phyloP scores from a whole-genome alignment of 2,797 vertebrate species.

The Helarctos malayanus region DNA sequence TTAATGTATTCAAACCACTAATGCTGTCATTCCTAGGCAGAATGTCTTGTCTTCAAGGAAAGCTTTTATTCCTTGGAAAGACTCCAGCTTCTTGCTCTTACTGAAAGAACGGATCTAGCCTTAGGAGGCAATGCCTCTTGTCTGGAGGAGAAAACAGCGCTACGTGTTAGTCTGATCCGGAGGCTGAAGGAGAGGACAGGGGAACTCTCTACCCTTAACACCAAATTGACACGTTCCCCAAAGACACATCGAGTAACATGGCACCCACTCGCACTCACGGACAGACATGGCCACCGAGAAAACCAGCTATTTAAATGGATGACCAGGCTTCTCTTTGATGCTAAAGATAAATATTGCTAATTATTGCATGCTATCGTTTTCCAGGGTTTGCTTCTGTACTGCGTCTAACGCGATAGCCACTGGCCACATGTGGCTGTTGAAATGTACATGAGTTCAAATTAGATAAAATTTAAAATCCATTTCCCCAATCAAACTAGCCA shows the following conservation, averaged over 20 bases:
- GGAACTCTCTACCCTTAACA: not conserved
- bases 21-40: slow-evolving; percentile 53
- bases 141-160: slow-evolving; percentile 3
- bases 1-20: slow-evolving; percentile 68
- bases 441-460: slow-evolving; percentile 59
- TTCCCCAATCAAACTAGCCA: slow-evolving; percentile 18
- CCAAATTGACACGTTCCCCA: not conserved
- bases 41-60: slow-evolving; percentile 74
- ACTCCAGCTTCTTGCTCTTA: slow-evolving; percentile 63
- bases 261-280: not conserved
- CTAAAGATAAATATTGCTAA: slow-evolving; percentile 59
- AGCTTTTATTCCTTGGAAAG: slow-evolving; percentile 76
- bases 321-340: slow-evolving; percentile 27
- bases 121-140: slow-evolving; percentile 18
- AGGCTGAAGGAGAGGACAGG: slow-evolving; percentile 13
- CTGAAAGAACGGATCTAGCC: not conserved
- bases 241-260: not conserved
- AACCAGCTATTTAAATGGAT: not conserved
- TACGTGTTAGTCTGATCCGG: not conserved
- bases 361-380: slow-evolving; percentile 58
- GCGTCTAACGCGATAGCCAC: not conserved
- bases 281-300: not conserved
- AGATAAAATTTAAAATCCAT: slow-evolving; percentile 53
- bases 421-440: slow-evolving; percentile 18
- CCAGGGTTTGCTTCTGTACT: not conserved